Evolutionary conservation across 2,888 invertebrate genomes (phyloP), one percentile per base, ranked within the genome.

Genomic region (Hydropsyche betteni): DNA sequence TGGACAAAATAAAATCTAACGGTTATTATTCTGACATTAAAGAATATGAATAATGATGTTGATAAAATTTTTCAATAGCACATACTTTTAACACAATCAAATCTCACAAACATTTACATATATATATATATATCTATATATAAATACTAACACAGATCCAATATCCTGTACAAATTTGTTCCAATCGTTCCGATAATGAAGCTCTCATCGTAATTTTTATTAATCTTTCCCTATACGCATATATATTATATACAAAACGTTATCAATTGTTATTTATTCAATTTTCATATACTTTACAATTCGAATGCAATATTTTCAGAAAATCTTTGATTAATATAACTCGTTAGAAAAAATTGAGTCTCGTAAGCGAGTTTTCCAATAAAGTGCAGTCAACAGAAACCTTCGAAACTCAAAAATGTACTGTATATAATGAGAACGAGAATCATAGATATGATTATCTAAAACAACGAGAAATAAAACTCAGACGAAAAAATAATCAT

Each of bases 161-260:
- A 58, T 58, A 58, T 58, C 24, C 58, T 58, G 58, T 58, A 58
- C 58, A 58, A 24, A 58, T 58, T 58, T 58, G 58, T 58, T 58
- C 58, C 58, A 24, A 58, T 24, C 24, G 14, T 58, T 58, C 58
- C 58, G 24, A 58, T 58, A 16, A 24, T 58, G 58, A 58, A 58
- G 58, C 58, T 58, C 58, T 16, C 58, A 8, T 58, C 58, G 14
- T 58, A 58, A 14, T 58, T 58, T 24, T 58, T 24, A 58, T 24
- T 44, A 44, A 58, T 58, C 58, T 24, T 16, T 16, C 24, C 5
- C 16, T 58, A 58, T 53, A 53, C 12, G 24, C 24, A 51, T 51
- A 12, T 51, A 51, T 53, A 53, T 53, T 16, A 53, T 44, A 44
- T 44, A 44, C 44, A 44, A 44, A 44, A 44, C 10, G 44, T 44